These are phyloP conservation scores for Dolichopus griseipennis DNA, from an alignment of 2,888 invertebrate genomes.

Conservation along the genomic window DNA sequence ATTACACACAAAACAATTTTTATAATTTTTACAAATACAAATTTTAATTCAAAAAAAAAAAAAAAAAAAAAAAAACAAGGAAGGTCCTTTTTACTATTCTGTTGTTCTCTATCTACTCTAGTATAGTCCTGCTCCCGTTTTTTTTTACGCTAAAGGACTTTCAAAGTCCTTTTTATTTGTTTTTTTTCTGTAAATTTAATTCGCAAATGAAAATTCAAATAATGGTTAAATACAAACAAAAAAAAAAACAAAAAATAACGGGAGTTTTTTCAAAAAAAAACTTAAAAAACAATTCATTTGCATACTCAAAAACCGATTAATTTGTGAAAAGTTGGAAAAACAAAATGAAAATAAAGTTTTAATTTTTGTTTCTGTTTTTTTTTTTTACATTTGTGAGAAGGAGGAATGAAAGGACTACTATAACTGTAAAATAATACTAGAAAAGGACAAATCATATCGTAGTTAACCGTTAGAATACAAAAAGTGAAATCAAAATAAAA, in stretches of 20 bases:
- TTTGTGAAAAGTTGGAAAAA: neutral
- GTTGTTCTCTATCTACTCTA: too few relatives aligned
- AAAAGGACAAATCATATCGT: too few relatives aligned
- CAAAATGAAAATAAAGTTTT: neutral
- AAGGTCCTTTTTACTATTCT: neutral
- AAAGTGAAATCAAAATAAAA: too few relatives aligned
- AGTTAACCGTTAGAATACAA: too few relatives aligned
- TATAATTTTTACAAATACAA: neutral
- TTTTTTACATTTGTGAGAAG: neutral
- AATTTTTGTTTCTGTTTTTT: neutral
- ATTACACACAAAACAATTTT: neutral
- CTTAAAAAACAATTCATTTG: neutral
- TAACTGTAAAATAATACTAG: neutral
- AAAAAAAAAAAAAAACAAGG: neutral
- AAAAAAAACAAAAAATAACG: neutral
- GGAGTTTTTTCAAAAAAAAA: neutral
- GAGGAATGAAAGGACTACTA: neutral
- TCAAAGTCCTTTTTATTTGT: neutral
- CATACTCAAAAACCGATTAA: conserved; percentile 4
- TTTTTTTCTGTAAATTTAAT: neutral
- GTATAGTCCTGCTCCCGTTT: too few relatives aligned
- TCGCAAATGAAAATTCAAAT: neutral
- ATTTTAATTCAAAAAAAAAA: too few relatives aligned
- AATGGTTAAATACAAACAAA: neutral
- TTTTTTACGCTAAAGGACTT: neutral